Evolutionary conservation across 2,797 vertebrate genomes (phyloP), one percentile per base, ranked within the genome.

Genomic region (Oreortyx pictus): DNA sequence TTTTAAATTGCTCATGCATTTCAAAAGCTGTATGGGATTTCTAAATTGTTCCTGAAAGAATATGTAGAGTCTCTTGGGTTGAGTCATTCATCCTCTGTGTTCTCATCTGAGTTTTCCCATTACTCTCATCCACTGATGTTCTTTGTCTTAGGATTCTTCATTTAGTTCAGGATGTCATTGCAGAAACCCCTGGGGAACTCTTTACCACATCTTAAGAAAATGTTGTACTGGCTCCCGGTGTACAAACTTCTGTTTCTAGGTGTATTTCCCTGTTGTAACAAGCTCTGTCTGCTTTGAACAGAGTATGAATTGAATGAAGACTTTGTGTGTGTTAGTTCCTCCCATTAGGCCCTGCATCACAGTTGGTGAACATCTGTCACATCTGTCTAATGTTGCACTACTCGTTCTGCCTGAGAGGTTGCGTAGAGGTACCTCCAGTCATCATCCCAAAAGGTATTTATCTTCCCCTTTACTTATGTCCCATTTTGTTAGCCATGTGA

Each of bases 11-110:
- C 52, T 71, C 24, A 66, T 88, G 39, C 18, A 64, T 83, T 92
- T 94, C 74, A 94, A 94, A 95, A 94, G 80, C 81, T 90, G 6
- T 33, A 44, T 70, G 39, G 46, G 60, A 44, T 57, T 93, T 62
- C 46, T 88, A 64, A 82, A 66, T 73, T 73, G 25, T 70, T 90
- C 56, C 60, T 94, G 81, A 87, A 94, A 80, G 27, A 89, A 29
- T 56, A 82, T 17, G n/a, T 88, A 52, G 60, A 83, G 39, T 64
- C 75, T 77, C 7, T 47, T 88, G 37, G 37, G 52, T 43, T 94
- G 75, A 92, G 61, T 93, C 31, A 79, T 50, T 92, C 81, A 73
- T 44, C 19, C 86, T 70, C 35, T 31, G 18, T 82, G 44, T 8
- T 91, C 78, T 82, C 57, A 67, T 77, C 41, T 57, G 56, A 79